phyloP scores from a whole-genome alignment of 2,113 vertebrate species.

The Daphoenositta chrysoptera region DNA sequence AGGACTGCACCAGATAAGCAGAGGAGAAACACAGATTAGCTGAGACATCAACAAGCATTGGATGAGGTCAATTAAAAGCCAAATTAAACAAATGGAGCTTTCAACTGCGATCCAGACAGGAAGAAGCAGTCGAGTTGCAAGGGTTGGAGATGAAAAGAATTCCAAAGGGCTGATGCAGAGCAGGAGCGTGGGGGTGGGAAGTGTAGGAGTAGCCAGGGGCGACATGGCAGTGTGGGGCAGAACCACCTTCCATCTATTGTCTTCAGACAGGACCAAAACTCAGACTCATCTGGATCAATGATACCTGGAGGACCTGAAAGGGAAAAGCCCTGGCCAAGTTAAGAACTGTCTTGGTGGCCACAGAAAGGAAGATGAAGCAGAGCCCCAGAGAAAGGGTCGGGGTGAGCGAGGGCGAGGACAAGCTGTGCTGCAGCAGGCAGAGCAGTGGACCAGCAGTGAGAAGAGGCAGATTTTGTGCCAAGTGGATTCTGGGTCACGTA shows the following conservation, averaged over 20 bases:
- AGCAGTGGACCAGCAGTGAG: background rate
- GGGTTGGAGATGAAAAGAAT: slow-evolving; percentile 56
- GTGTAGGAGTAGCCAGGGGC: background rate
- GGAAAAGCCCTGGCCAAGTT: background rate
- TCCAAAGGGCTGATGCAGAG: slow-evolving; percentile 41
- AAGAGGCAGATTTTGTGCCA: slow-evolving; percentile 19
- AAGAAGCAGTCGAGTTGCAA: background rate
- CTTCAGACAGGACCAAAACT: background rate
- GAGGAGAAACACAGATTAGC: slow-evolving; percentile 14
- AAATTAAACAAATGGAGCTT: slow-evolving; percentile 56
- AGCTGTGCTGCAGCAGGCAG: background rate
- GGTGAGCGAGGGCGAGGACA: background rate
- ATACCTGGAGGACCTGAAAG: background rate
- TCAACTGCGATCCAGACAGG: slow-evolving; percentile 41
- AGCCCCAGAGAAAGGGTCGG: background rate
- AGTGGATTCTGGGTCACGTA: slow-evolving; percentile 47
- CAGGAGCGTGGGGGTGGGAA: background rate
- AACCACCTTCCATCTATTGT: background rate
- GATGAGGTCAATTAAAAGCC: slow-evolving; percentile 40
- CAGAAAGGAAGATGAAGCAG: background rate
- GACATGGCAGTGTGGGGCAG: background rate
- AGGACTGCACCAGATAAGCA: slow-evolving; percentile 45
- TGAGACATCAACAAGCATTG: background rate
- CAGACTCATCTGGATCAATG: background rate
- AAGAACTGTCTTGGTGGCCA: background rate